Percentiles rank a stretch among this genome's conserved stretches.
phyloP scores from a whole-genome alignment of 2,888 invertebrate species.

The Drosophila atroscutellata region DNA sequence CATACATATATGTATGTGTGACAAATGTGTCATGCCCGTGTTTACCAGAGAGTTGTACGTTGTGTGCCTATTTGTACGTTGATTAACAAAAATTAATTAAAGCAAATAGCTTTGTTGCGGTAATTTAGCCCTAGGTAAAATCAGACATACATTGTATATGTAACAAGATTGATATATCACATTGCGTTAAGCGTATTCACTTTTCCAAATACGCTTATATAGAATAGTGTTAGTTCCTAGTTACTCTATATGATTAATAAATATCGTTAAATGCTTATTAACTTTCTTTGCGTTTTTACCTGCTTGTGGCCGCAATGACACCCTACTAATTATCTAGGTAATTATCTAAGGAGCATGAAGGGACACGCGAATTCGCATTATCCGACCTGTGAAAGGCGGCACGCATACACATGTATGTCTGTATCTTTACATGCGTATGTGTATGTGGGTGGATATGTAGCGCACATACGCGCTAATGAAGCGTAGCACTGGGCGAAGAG shows the following conservation, averaged over 20 bases:
- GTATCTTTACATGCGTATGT: constrained; percentile 2
- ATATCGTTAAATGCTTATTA: constrained; percentile 1
- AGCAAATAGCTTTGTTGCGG: constrained; percentile 4
- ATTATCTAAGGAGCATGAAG: constrained; percentile 29
- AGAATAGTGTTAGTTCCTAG: not conserved
- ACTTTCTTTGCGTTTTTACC: constrained; percentile 2
- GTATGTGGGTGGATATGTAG: not conserved
- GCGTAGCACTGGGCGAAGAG: constrained; percentile 19
- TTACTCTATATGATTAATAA: not conserved
- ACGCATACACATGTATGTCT: not conserved
- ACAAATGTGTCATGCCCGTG: constrained; percentile 1
- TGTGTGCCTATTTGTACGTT: constrained; percentile 11
- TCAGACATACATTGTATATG: not conserved
- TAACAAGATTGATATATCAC: not conserved
- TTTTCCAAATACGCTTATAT: constrained; percentile 1
- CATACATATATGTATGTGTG: not conserved
- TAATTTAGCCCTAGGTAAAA: not conserved
- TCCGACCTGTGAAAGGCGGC: constrained; percentile 19
- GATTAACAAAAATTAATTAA: constrained; percentile 19
- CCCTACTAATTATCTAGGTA: constrained; percentile 40
- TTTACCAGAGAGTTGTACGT: not conserved
- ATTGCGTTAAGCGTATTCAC: not conserved
- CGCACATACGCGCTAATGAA: constrained; percentile 35
- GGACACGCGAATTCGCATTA: constrained; percentile 15
- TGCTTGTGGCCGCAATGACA: constrained; percentile 6